Evolutionary conservation across 2,113 vertebrate genomes (phyloP), one percentile per base, ranked within the genome.

Genomic region (Nothocercus julius): DNA sequence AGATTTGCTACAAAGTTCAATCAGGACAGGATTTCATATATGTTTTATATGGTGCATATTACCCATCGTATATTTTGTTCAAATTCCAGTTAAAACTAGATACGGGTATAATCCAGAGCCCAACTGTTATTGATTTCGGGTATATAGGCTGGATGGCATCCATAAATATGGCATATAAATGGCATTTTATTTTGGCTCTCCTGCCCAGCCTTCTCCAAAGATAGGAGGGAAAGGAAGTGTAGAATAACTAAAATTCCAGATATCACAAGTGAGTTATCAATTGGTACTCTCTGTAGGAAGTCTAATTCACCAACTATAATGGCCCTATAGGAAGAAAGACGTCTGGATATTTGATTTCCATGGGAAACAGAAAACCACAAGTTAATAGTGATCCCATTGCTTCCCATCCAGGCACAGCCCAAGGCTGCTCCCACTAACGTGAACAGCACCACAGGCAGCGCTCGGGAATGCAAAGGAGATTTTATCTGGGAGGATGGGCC

Each of bases 401-500:
- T 69, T 89, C 49, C 49, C 61, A 1, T n/a, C 28, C 80, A 75
- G 8, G 7, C 14, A 30, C 19, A 75, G 19, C 42, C 66, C n/a
- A 93, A 59, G 51, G 56, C 67, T 79, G 80, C 75, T 79, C 80
- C 94, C 58, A 75, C 9, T 68, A 62, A 79, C 12, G 13, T 80
- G 92, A 95, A 62, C 44, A 87, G 53, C 76, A 83, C 27, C 49
- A 34, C 18, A 3, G 14, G 30, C 59, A 34, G 34, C 21, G 5
- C 28, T 38, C 4, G 1, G 22, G 20, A 70, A 59, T 73, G 18
- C 51, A 73, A 92, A 63, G 90, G 69, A 91, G 82, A 42, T 66
- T 75, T 81, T 77, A 68, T 67, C n/a, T 76, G 13, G 76, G 87
- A 95, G 61, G 30, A 86, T 91, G 64, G 73, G 72, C 75, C 93